phyloP scores from a whole-genome alignment of 1,140 invertebrate species.

The Lordiphosa mommai region DNA sequence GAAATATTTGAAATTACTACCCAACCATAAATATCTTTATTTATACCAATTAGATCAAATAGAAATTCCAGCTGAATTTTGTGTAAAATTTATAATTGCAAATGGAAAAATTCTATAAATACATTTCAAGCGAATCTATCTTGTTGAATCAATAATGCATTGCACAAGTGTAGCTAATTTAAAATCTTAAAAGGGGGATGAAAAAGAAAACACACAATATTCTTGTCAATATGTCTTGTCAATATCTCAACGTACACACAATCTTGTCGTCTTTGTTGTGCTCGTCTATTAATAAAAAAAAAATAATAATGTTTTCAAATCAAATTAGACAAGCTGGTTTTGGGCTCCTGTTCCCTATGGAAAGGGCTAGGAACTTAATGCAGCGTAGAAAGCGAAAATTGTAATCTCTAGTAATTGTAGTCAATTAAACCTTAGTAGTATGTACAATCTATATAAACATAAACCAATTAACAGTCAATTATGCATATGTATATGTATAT shows the following conservation, averaged over 20 bases:
- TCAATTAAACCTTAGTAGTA: slow-evolving; percentile 63
- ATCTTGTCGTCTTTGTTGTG: slow-evolving; percentile 60
- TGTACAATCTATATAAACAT: slow-evolving; percentile 16
- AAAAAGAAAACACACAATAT: slow-evolving; percentile 32
- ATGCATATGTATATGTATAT: slow-evolving; percentile 36
- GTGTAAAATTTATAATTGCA: background rate
- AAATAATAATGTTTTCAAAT: slow-evolving; percentile 32
- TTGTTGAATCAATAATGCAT: slow-evolving; percentile 12
- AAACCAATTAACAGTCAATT: slow-evolving; percentile 58
- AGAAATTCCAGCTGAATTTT: background rate
- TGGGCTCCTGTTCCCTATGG: too few species aligned
- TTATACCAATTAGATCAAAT: too few species aligned
- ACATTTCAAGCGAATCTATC: background rate
- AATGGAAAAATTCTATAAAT: slow-evolving; percentile 1
- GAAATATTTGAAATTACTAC: too few species aligned
- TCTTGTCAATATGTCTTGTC: slow-evolving; percentile 57
- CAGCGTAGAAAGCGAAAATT: slow-evolving; percentile 31
- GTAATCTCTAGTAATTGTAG: slow-evolving; percentile 73
- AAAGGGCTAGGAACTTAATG: slow-evolving; percentile 21
- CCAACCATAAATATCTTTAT: too few species aligned
- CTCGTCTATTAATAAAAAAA: slow-evolving; percentile 46
- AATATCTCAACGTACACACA: slow-evolving; percentile 62
- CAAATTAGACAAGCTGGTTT: slow-evolving; percentile 18
- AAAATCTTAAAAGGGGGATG: slow-evolving; percentile 40
- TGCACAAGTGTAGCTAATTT: slow-evolving; percentile 35